A percentile compares a stretch with the other conserved stretches of the same genome.
Conservation (phyloP, 2,888 invertebrate genomes). For the Calephelis perditalis region DNA sequence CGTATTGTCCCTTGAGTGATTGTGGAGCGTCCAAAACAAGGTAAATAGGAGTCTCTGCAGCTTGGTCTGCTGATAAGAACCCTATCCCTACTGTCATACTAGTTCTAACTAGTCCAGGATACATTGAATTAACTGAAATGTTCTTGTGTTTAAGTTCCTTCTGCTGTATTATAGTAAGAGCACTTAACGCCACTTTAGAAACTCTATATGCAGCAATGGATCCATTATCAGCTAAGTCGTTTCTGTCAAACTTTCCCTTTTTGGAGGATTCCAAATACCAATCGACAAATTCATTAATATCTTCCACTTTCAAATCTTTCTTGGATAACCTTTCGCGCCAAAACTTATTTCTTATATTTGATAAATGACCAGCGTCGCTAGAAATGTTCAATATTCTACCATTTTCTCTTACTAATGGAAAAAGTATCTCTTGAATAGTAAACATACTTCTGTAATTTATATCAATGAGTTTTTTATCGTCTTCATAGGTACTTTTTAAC, state of each 20-base stretch:
- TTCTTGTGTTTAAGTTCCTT: conserved; percentile 73
- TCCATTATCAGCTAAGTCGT: conserved; percentile 35
- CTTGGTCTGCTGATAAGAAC: conserved; percentile 69
- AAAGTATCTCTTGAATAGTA: conserved; percentile 80
- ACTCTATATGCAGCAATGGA: conserved; percentile 79
- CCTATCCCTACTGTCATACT: conserved; percentile 85
- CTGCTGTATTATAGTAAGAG: conserved; percentile 83
- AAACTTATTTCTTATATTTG: conserved; percentile 68
- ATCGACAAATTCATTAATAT: conserved; percentile 74
- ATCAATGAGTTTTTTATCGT: conserved; percentile 77
- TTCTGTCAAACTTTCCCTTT: conserved; percentile 43
- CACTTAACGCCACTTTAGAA: conserved; percentile 85
- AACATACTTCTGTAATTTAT: conserved; percentile 83
- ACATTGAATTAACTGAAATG: conserved; percentile 79
- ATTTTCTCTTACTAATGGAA: conserved; percentile 81
- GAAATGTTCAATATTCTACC: conserved; percentile 86
- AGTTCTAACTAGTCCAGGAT: conserved; percentile 87
- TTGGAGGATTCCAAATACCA: conserved; percentile 76
- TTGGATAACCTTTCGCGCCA: conserved; percentile 50
- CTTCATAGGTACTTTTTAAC: conserved; percentile 35
- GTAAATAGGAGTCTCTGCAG: conserved; percentile 75
- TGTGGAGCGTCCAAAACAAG: conserved; percentile 71
- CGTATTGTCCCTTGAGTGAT: conserved; percentile 78
- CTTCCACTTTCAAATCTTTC: conserved; percentile 41
- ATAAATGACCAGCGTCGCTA: conserved; percentile 47